Evolutionary conservation across 2,113 vertebrate genomes (phyloP).

Genomic region (Otocyon megalotis): DNA sequence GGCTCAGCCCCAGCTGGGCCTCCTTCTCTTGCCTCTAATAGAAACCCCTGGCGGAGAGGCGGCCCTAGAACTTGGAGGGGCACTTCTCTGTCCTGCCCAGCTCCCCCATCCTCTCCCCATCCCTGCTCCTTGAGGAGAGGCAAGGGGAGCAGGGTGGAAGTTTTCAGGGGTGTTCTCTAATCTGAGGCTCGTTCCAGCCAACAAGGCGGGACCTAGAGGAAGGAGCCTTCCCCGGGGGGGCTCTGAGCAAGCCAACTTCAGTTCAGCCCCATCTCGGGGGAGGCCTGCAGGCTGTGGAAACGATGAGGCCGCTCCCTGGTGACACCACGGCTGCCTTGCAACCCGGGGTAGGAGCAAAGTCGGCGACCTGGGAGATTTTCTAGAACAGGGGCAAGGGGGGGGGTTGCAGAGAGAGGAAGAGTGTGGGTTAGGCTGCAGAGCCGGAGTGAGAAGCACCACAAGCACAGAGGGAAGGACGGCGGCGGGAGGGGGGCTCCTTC

Average conservation of each 20-base stretch:
- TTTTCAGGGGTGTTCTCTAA: neutral
- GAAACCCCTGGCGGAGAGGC: neutral
- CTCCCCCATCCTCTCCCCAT: neutral
- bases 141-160: accelerated
- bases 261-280: neutral
- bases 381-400: neutral
- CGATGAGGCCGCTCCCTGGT: neutral
- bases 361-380: neutral
- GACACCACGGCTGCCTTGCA: neutral
- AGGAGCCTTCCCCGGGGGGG: neutral
- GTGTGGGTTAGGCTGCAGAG: no score
- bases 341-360: neutral
- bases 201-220: neutral
- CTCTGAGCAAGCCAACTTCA: neutral
- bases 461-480: accelerated
- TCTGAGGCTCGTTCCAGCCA: neutral
- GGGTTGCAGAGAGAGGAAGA: neutral
- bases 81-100: neutral
- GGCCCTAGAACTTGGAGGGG: neutral
- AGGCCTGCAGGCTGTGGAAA: neutral
- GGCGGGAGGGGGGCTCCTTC: accelerated
- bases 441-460: neutral
- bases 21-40: neutral
- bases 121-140: neutral
- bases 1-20: neutral